A percentile compares a stretch with the other conserved stretches of the same genome.
Evolutionary conservation across 2,888 invertebrate genomes (phyloP).

Genomic region (Campoplex capitator): DNA sequence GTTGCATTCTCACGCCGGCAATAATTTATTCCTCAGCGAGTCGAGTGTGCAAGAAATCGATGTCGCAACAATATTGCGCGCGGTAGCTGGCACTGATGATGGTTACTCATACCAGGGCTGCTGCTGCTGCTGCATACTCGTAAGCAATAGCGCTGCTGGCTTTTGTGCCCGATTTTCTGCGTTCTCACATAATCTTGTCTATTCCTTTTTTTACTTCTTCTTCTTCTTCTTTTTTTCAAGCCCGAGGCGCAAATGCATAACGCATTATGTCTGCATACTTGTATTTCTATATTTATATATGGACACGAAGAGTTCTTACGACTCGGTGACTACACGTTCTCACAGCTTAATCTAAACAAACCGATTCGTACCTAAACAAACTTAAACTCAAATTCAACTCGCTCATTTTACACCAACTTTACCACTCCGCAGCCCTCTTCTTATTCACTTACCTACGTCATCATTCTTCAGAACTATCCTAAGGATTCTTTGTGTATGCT

Average conservation of each 20-base stretch:
- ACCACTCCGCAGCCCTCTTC: background rate
- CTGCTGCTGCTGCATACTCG: background rate
- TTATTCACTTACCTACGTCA: background rate
- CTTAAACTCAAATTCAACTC: background rate
- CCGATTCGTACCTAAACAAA: slow-evolving; percentile 21
- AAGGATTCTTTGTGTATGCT: background rate
- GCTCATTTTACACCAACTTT: background rate
- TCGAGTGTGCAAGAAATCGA: slow-evolving; percentile 57
- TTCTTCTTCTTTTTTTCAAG: slow-evolving; percentile 47
- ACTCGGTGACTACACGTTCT: slow-evolving; percentile 8
- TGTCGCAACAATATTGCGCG: slow-evolving; percentile 67
- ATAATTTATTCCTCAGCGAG: slow-evolving; percentile 68
- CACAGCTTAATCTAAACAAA: slow-evolving; percentile 25
- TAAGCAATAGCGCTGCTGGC: background rate
- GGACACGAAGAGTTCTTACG: slow-evolving; percentile 9
- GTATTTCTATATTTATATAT: slow-evolving; percentile 7
- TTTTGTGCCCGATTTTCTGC: slow-evolving; percentile 36
- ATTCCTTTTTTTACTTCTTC: slow-evolving; percentile 29
- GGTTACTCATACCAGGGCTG: slow-evolving; percentile 41
- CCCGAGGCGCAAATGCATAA: slow-evolving; percentile 59
- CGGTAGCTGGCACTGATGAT: slow-evolving; percentile 45
- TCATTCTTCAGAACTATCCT: background rate
- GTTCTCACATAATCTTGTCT: slow-evolving; percentile 54
- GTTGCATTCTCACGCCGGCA: slow-evolving; percentile 66
- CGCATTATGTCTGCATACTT: slow-evolving; percentile 1